These are phyloP conservation scores for Hylyphantes graminicola DNA, from an alignment of 1,140 invertebrate species.

Conservation along the genomic window DNA sequence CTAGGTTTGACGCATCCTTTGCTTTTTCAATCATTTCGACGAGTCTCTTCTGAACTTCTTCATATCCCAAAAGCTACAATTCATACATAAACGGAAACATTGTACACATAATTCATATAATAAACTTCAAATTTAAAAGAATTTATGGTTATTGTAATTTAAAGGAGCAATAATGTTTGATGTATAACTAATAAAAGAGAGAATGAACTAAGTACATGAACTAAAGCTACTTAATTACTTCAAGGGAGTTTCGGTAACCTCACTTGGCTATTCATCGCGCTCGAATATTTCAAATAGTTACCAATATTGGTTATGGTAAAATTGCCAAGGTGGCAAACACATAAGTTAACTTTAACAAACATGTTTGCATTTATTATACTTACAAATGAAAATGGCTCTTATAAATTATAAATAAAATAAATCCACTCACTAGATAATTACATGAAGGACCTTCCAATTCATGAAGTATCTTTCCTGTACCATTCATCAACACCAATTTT, in stretches of 20 bases:
- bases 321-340: no score
- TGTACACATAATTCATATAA: no score
- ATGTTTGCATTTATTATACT: background rate
- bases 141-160: background rate
- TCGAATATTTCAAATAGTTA: no score
- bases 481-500: constrained; percentile 79
- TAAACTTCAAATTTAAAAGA: no score
- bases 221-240: no score
- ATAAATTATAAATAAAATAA: background rate
- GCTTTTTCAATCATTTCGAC: constrained; percentile 79
- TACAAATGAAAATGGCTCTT: background rate
- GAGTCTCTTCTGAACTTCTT: constrained; percentile 80
- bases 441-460: constrained; percentile 78
- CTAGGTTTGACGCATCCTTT: constrained; percentile 76
- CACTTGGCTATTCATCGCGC: no score
- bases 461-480: constrained; percentile 76
- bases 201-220: no score
- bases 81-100: background rate
- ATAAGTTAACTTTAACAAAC: background rate
- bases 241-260: no score
- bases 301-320: no score
- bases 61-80: constrained; percentile 75
- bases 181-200: no score
- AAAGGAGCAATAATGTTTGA: no score
- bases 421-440: constrained; percentile 80